Percentiles rank a stretch among this genome's conserved stretches.
These are phyloP conservation scores for Drosophila cardini DNA, from an alignment of 1,140 invertebrate species.

Conservation along the genomic window DNA sequence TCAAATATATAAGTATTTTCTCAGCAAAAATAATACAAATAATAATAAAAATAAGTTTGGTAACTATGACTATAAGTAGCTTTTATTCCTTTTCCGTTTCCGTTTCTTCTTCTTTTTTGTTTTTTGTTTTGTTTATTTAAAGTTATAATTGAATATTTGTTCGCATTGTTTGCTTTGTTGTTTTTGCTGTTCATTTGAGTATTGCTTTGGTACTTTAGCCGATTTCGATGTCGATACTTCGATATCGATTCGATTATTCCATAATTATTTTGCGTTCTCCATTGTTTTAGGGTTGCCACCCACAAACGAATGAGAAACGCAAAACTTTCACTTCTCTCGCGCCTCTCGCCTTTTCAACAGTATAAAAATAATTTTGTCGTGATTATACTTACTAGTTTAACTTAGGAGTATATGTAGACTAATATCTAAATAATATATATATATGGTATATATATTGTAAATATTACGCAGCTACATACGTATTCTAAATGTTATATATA, in stretches of 20 bases:
- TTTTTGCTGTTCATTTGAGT: slow-evolving; percentile 70
- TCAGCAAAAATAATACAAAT: slow-evolving; percentile 36
- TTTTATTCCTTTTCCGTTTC: slow-evolving; percentile 34
- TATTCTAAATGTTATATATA: slow-evolving; percentile 63
- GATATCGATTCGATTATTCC: slow-evolving; percentile 56
- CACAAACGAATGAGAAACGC: slow-evolving; percentile 8
- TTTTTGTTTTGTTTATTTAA: slow-evolving; percentile 43
- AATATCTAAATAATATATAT: slow-evolving; percentile 52
- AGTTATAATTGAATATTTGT: slow-evolving; percentile 77
- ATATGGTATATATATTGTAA: slow-evolving; percentile 65
- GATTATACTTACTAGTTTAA: slow-evolving; percentile 74
- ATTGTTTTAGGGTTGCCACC: slow-evolving; percentile 7
- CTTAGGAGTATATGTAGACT: slow-evolving; percentile 61
- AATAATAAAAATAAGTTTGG: slow-evolving; percentile 52
- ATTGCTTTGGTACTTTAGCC: slow-evolving; percentile 85
- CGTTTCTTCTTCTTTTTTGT: too few relatives aligned
- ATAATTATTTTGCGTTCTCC: slow-evolving; percentile 58
- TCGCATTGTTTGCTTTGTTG: slow-evolving; percentile 58
- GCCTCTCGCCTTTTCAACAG: slow-evolving; percentile 52
- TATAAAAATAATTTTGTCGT: slow-evolving; percentile 80
- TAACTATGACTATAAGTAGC: slow-evolving; percentile 67
- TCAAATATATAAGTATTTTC: slow-evolving; percentile 22
- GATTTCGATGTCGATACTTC: slow-evolving; percentile 67
- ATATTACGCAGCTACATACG: slow-evolving; percentile 78
- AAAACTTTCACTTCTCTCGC: slow-evolving; percentile 32